Percentiles rank a stretch among this genome's conserved stretches.
Evolutionary conservation across 2,113 vertebrate genomes (phyloP).

Genomic region (Brachyhypopomus occidentalis): DNA sequence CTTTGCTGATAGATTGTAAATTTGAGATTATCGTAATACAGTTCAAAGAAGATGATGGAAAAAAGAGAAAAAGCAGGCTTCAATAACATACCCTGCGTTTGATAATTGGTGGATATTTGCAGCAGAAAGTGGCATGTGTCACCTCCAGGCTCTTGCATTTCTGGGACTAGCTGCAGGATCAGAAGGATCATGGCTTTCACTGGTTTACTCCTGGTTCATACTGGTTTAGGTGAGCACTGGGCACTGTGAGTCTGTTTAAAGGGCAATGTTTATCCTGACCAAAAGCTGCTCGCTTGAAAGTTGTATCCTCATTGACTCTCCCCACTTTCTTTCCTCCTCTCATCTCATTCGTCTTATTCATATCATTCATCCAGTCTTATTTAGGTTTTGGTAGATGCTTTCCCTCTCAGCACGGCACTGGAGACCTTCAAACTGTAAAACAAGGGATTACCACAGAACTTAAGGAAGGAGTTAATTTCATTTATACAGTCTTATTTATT

Average conservation of each 20-base stretch:
- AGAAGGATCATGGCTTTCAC: too few relatives aligned
- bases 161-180: too few relatives aligned
- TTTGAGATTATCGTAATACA: not conserved
- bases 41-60: not conserved
- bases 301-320: not conserved
- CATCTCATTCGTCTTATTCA: too few relatives aligned
- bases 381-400: constrained; percentile 48
- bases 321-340: not conserved
- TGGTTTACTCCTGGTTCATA: not conserved
- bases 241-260: not conserved
- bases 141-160: not conserved
- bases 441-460: not conserved
- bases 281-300: not conserved
- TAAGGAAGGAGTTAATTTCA: not conserved
- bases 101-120: not conserved
- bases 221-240: not conserved
- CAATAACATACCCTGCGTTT: not conserved
- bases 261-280: not conserved
- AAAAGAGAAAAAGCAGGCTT: not conserved
- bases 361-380: constrained; percentile 14
- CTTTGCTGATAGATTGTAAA: too few relatives aligned
- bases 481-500: not conserved
- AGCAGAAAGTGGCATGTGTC: not conserved
- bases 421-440: constrained; percentile 14
- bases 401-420: not conserved